Evolutionary conservation across 2,113 vertebrate species (phyloP).

Genomic region (Nothocercus julius): DNA sequence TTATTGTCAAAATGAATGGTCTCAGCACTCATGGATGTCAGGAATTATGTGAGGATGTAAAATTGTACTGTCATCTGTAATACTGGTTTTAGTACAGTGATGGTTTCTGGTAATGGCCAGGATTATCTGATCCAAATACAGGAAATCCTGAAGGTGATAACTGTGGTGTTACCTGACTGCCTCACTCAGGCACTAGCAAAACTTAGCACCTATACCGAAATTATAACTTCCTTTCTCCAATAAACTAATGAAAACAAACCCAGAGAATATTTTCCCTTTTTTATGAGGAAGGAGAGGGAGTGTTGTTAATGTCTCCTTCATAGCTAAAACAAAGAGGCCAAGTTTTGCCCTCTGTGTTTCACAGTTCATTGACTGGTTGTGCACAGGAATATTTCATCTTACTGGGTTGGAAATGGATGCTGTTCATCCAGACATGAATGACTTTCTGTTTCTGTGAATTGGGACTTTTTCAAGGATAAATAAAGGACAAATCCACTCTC

Average conservation of each 20-base stretch:
- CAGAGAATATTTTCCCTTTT: not conserved
- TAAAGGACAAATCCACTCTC: not conserved
- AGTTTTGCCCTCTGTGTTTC: not conserved
- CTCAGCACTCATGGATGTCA: not conserved
- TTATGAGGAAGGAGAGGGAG: not conserved
- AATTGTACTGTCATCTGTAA: not conserved
- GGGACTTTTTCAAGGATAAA: not conserved
- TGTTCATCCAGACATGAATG: not conserved
- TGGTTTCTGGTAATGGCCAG: not conserved
- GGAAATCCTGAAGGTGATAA: not conserved
- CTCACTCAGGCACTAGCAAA: not conserved
- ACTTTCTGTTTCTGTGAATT: not conserved
- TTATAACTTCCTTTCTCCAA: not conserved
- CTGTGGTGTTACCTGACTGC: not conserved
- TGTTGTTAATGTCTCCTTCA: not conserved
- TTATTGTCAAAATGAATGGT: not conserved
- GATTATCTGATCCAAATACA: not conserved
- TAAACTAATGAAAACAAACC: not conserved
- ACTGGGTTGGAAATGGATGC: not conserved
- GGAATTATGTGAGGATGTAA: not conserved
- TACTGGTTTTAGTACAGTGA: not conserved
- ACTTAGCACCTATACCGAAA: not conserved
- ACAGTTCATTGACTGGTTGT: accelerated
- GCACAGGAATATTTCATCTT: not conserved
- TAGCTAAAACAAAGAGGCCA: not conserved